These are phyloP conservation scores for Proteles cristata DNA, from an alignment of 2,113 vertebrate genomes.

Conservation along the genomic window DNA sequence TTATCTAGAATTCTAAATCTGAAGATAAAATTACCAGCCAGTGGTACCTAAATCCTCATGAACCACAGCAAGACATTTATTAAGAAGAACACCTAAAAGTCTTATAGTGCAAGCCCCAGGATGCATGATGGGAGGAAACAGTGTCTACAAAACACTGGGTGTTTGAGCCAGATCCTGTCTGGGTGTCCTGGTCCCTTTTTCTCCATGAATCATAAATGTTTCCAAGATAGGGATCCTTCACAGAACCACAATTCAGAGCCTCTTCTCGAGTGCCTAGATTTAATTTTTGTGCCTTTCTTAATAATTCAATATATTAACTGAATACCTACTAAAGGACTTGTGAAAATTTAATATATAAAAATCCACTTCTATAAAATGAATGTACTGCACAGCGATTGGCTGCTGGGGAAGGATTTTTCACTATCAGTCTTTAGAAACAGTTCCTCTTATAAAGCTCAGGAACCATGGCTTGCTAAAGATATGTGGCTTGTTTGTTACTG, in stretches of 20 bases:
- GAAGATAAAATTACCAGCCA: neutral
- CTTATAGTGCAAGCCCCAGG: neutral
- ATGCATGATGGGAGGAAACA: neutral
- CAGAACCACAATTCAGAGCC: neutral
- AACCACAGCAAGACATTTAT: neutral
- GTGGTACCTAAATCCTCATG: neutral
- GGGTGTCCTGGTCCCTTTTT: neutral
- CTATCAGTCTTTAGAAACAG: conserved; percentile 21
- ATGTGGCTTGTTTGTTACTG: neutral
- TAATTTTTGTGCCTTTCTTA: conserved; percentile 40
- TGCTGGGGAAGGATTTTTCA: conserved; percentile 41
- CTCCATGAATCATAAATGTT: neutral
- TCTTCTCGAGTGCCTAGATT: neutral
- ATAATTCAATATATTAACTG: conserved; percentile 50
- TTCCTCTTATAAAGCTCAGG: conserved; percentile 25
- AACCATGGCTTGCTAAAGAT: conserved; percentile 36
- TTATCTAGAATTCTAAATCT: neutral
- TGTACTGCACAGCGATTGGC: neutral
- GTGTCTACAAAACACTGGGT: neutral
- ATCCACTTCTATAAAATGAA: conserved; percentile 42
- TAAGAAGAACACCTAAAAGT: neutral
- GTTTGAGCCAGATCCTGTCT: neutral
- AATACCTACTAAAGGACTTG: conserved; percentile 42
- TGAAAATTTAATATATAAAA: conserved; percentile 53
- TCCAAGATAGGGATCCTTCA: neutral